Evolutionary conservation across 2,113 vertebrate genomes (phyloP).

Genomic region (Hyperopisus bebe): DNA sequence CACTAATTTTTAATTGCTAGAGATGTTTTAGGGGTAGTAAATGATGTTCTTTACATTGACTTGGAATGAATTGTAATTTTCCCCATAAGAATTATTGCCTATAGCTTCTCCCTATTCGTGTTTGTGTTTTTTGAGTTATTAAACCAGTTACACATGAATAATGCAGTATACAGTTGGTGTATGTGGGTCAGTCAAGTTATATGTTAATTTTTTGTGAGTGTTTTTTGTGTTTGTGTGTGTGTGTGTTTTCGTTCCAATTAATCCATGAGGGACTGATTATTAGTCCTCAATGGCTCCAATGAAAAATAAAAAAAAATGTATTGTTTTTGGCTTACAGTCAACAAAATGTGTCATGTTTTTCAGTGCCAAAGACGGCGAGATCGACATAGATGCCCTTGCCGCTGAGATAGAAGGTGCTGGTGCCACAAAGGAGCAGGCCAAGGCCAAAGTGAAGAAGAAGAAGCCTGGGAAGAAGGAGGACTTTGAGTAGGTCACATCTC

Average conservation of each 20-base stretch:
- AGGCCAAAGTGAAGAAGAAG: slow-evolving; percentile 85
- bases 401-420: slow-evolving; percentile 96
- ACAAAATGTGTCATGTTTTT: slow-evolving; percentile 19
- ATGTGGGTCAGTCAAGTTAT: background rate
- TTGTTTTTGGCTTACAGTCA: background rate
- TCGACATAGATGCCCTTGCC: slow-evolving; percentile 90
- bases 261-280: background rate
- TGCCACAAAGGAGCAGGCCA: slow-evolving; percentile 81
- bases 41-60: background rate
- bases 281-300: slow-evolving; percentile 1
- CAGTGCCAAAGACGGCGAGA: slow-evolving; percentile 81
- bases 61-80: background rate
- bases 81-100: background rate
- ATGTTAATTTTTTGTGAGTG: background rate
- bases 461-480: slow-evolving; percentile 83
- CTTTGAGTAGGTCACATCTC: slow-evolving; percentile 69
- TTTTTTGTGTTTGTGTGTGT: background rate
- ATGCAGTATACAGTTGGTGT: background rate
- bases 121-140: background rate
- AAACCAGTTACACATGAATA: background rate
- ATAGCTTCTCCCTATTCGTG: background rate
- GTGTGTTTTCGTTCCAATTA: background rate
- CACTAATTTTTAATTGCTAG: background rate
- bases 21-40: background rate
- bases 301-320: background rate